Percentiles rank a stretch among this genome's conserved stretches.
These are phyloP conservation scores for Coptotermes formosanus DNA, from an alignment of 1,140 invertebrate species.

Conservation along the genomic window DNA sequence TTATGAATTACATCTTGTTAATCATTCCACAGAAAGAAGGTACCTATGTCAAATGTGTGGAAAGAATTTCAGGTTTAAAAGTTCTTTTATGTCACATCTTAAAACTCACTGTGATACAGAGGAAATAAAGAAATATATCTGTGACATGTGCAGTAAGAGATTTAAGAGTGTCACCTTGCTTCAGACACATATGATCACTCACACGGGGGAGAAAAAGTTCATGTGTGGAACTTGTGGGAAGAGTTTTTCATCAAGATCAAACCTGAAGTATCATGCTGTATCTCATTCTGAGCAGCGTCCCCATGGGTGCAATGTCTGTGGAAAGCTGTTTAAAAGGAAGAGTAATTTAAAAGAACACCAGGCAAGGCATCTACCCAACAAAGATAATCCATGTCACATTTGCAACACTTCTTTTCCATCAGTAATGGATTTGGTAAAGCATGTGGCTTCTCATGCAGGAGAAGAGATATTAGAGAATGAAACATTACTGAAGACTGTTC, in stretches of 20 bases:
- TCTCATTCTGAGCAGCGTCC: constrained; percentile 50
- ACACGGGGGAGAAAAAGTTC: constrained; percentile 21
- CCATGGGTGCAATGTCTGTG: constrained; percentile 55
- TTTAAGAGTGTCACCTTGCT: constrained; percentile 1
- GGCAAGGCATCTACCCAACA: constrained; percentile 96
- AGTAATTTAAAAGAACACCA: constrained; percentile 89
- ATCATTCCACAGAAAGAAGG: not conserved
- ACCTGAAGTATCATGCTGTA: constrained; percentile 11
- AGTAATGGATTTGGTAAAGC: not conserved
- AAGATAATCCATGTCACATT: constrained; percentile 89
- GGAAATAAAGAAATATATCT: constrained; percentile 25
- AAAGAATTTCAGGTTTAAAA: not conserved
- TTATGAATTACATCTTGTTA: not conserved
- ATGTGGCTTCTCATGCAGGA: not conserved
- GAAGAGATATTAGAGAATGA: constrained; percentile 76
- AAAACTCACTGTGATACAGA: constrained; percentile 5
- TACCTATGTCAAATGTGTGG: not conserved
- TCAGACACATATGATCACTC: not conserved
- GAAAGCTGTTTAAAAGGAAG: constrained; percentile 45
- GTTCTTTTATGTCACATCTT: constrained; percentile 18
- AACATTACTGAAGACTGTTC: constrained; percentile 56
- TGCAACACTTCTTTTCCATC: constrained; percentile 24
- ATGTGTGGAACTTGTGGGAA: constrained; percentile 14
- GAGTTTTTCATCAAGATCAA: constrained; percentile 23
- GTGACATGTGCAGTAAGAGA: constrained; percentile 21